These are phyloP conservation scores for Nasonia oneida DNA, from an alignment of 2,888 invertebrate genomes.

Conservation along the genomic window DNA sequence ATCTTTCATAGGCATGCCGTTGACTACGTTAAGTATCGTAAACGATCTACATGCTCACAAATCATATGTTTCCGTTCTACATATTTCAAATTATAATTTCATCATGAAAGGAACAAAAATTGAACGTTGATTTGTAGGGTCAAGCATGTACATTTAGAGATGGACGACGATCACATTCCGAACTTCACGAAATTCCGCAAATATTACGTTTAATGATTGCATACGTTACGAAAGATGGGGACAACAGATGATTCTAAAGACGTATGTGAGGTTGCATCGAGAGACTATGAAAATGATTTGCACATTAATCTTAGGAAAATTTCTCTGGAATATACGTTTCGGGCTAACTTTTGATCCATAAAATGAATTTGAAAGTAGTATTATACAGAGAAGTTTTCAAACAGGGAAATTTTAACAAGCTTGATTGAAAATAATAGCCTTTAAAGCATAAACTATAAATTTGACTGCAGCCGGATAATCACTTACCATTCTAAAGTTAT, in stretches of 20 bases:
- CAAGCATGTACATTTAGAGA: constrained; percentile 62
- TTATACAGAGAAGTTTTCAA: constrained; percentile 45
- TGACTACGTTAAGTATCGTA: constrained; percentile 52
- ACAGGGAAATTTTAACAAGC: constrained; percentile 50
- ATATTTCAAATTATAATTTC: constrained; percentile 37
- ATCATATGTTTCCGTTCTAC: constrained; percentile 41
- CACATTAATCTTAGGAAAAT: constrained; percentile 57
- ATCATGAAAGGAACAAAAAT: constrained; percentile 51
- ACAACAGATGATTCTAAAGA: constrained; percentile 52
- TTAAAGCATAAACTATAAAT: constrained; percentile 35
- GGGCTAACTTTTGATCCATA: not conserved
- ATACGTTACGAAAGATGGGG: constrained; percentile 55
- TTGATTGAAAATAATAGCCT: constrained; percentile 40
- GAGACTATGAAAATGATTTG: constrained; percentile 48
- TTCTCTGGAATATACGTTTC: constrained; percentile 47
- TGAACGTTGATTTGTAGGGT: constrained; percentile 61
- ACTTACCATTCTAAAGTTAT: constrained; percentile 33
- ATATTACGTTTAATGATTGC: constrained; percentile 55
- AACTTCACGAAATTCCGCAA: constrained; percentile 60
- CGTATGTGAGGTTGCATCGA: constrained; percentile 59
- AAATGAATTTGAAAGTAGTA: not conserved
- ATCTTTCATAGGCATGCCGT: constrained; percentile 52
- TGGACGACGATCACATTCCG: constrained; percentile 60
- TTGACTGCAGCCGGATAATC: constrained; percentile 51
- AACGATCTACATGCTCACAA: constrained; percentile 35